Evolutionary conservation across 1,140 invertebrate genomes (phyloP), one percentile per base, ranked within the genome.

Genomic region (Arion vulgaris): DNA sequence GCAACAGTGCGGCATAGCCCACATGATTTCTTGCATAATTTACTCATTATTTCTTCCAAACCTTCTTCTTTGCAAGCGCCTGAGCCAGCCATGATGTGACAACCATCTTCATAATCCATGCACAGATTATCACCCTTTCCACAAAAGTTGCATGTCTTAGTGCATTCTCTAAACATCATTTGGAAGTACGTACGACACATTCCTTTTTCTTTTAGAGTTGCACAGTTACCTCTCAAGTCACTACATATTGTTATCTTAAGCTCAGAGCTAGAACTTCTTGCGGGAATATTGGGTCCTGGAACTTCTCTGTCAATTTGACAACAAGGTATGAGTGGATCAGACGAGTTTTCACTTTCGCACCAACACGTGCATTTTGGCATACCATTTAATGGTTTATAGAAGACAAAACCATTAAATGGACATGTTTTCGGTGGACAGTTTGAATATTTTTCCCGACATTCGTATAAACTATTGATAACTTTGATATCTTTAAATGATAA

Each of bases 401-500:
- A 32, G 15, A 71, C 41, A 71, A 71, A 80, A 26, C 78, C 68
- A 32, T 49, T 34, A 28, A n/a, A 39, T 2, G 32, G 7, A 39
- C 76, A 78, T 11, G 0, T 39, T 32, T 66, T 23, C 5, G 7
- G 1, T 1, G 62, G 62, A 17, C 62, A 66, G 2, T 28, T 28
- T 7, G n/a, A 7, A 88, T 9, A 83, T 85, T 17, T 75, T n/a
- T n/a, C n/a, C 38, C n/a, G 32, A 11, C 26, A 71, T 17, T 75
- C 82, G 77, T 89, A 89, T 83, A 89, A 88, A 0, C 83, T 0
- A 74, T 89, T 89, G 1, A 80, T 74, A 23, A 88, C 68, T 76
- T 88, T 88, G 34, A 89, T 85, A 71, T 89, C 89, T 19, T 83
- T n/a, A 62, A 89, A 89, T 74, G 88, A 88, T 5, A 88, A 81